These are phyloP conservation scores for Brachionus calyciflorus DNA, from an alignment of 1,140 invertebrate genomes.

Conservation along the genomic window DNA sequence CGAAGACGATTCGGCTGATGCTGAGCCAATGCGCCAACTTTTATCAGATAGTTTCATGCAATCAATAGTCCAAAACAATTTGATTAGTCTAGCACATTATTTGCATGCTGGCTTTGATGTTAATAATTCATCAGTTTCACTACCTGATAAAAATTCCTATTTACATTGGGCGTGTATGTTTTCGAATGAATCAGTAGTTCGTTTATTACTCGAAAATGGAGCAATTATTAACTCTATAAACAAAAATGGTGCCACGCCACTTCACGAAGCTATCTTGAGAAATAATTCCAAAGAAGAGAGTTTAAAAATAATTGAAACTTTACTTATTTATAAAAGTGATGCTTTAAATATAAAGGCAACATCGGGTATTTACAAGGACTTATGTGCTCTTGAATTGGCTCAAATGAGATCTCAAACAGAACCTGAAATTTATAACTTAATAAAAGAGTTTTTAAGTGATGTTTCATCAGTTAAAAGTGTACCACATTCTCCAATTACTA, in stretches of 20 bases:
- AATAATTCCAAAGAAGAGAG: background rate
- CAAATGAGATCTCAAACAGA: background rate
- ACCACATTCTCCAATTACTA: background rate
- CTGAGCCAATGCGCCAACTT: background rate
- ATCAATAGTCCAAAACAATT: constrained; percentile 36
- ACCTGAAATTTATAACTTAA: constrained; percentile 23
- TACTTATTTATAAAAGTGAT: constrained; percentile 30
- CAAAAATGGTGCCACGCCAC: constrained; percentile 29
- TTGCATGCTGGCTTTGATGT: constrained; percentile 9
- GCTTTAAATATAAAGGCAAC: background rate
- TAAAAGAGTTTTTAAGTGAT: constrained; percentile 31
- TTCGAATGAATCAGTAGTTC: constrained; percentile 23
- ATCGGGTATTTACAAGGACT: background rate
- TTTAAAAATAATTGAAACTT: constrained; percentile 36
- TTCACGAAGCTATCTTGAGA: constrained; percentile 5
- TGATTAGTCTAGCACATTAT: background rate
- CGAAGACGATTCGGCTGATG: background rate
- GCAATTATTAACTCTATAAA: background rate
- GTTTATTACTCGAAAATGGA: constrained; percentile 37
- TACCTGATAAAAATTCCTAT: constrained; percentile 34
- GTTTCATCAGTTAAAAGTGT: constrained; percentile 5
- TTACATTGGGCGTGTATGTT: constrained; percentile 44
- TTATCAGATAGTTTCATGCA: constrained; percentile 35
- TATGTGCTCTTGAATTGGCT: background rate
- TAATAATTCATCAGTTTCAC: background rate